phyloP scores from a whole-genome alignment of 2,797 vertebrate genomes.

The Ambastaia sidthimunki region DNA sequence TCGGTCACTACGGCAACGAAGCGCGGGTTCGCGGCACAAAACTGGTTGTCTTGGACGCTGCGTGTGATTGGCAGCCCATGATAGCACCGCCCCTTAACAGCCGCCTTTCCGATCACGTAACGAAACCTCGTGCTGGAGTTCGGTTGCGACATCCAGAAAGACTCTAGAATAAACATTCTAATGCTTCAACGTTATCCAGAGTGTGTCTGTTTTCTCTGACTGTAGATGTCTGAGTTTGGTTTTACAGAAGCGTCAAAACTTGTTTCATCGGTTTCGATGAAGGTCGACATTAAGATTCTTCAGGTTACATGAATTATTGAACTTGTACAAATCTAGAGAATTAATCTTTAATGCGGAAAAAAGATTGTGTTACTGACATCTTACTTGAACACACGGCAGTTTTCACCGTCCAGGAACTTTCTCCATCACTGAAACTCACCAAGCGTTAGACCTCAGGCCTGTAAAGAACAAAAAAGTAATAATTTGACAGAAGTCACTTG shows the following conservation, averaged over 20 bases:
- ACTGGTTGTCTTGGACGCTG: constrained; percentile 92
- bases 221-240: neutral
- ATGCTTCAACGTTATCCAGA: no score
- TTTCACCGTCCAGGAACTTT: constrained; percentile 15
- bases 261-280: no score
- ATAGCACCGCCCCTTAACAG: constrained; percentile 85
- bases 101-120: constrained; percentile 85
- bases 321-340: constrained; percentile 3
- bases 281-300: neutral
- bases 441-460: no score
- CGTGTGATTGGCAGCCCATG: constrained; percentile 86
- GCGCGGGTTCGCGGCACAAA: constrained; percentile 89
- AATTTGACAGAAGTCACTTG: no score
- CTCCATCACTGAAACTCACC: neutral
- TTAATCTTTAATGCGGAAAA: constrained; percentile 51
- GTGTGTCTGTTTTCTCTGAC: neutral
- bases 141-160: constrained; percentile 88
- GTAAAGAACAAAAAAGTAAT: no score
- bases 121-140: constrained; percentile 88
- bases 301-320: constrained; percentile 41
- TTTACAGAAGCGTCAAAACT: no score
- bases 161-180: neutral
- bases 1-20: constrained; percentile 94
- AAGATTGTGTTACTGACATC: constrained; percentile 40
- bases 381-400: constrained; percentile 13